Evolutionary conservation across 2,888 invertebrate genomes (phyloP).

Genomic region (Drosophila nigricruria): DNA sequence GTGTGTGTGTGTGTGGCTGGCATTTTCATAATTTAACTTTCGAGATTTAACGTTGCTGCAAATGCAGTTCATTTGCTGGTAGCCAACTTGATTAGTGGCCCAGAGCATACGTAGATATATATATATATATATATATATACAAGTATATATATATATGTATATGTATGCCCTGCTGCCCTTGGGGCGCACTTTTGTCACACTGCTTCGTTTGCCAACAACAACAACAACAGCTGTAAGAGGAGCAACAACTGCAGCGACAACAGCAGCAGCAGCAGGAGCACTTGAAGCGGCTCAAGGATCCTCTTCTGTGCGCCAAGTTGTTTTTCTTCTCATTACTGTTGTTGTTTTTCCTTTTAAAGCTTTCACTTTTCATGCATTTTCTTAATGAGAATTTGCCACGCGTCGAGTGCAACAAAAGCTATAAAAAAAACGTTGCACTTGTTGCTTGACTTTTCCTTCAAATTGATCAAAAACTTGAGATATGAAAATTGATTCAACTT

Average conservation of each 20-base stretch:
- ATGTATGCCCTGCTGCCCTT: constrained; percentile 11
- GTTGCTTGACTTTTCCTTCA: background rate
- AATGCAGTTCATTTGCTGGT: constrained; percentile 52
- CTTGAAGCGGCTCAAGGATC: constrained; percentile 62
- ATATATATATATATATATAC: background rate
- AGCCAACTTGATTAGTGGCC: constrained; percentile 65
- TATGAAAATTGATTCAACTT: background rate
- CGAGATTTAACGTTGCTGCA: constrained; percentile 46
- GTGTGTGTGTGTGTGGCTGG: constrained; percentile 26
- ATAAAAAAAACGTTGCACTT: background rate
- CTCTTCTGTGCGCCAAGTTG: constrained; percentile 49
- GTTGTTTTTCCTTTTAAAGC: constrained; percentile 19
- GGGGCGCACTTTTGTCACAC: constrained; percentile 34
- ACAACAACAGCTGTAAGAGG: constrained; percentile 20
- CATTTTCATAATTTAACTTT: constrained; percentile 75
- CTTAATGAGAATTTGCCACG: constrained; percentile 58
- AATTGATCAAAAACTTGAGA: background rate
- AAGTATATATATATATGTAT: too few relatives aligned
- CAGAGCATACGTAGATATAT: constrained; percentile 11
- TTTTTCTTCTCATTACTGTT: constrained; percentile 32
- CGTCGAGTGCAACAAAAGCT: constrained; percentile 14
- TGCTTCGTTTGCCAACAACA: constrained; percentile 45
- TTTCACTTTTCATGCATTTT: constrained; percentile 55
- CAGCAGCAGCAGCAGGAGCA: constrained; percentile 13
- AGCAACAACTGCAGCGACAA: constrained; percentile 20